Percentiles rank a stretch among this genome's conserved stretches.
These are phyloP conservation scores for Miniopterus natalensis DNA, from an alignment of 2,113 vertebrate species.

Conservation along the genomic window DNA sequence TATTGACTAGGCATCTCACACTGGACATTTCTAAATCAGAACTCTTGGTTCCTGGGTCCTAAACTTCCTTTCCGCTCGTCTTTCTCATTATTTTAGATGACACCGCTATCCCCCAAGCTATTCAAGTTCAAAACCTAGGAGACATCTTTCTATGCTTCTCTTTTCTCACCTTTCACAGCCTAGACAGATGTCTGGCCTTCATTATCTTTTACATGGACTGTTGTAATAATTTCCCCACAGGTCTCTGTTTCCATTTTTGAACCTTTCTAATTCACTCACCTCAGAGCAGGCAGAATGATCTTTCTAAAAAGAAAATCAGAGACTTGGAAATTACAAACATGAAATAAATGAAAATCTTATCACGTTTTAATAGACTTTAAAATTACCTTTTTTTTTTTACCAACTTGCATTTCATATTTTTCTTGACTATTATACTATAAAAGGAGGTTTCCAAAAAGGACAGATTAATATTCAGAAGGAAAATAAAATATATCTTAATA, in stretches of 20 bases:
- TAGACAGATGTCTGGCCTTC: background rate
- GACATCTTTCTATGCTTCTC: background rate
- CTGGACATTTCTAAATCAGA: constrained; percentile 5
- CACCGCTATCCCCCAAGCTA: background rate
- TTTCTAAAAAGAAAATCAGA: constrained; percentile 21
- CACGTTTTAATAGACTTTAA: constrained; percentile 8
- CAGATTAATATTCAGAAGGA: constrained; percentile 46
- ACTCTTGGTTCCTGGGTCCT: background rate
- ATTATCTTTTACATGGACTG: background rate
- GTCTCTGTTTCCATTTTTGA: background rate
- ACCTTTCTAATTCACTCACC: background rate
- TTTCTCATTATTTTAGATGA: constrained; percentile 32
- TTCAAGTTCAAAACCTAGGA: background rate
- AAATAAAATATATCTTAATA: constrained; percentile 15
- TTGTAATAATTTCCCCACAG: background rate
- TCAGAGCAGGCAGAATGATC: background rate
- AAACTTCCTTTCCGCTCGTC: background rate
- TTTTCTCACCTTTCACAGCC: background rate
- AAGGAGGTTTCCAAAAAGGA: background rate
- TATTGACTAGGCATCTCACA: background rate
- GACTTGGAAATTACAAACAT: background rate
- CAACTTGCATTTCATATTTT: background rate
- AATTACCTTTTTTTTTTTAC: background rate
- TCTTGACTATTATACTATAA: background rate
- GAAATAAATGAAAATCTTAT: background rate